phyloP scores from a whole-genome alignment of 2,888 invertebrate genomes.

The Xylophagus ater region DNA sequence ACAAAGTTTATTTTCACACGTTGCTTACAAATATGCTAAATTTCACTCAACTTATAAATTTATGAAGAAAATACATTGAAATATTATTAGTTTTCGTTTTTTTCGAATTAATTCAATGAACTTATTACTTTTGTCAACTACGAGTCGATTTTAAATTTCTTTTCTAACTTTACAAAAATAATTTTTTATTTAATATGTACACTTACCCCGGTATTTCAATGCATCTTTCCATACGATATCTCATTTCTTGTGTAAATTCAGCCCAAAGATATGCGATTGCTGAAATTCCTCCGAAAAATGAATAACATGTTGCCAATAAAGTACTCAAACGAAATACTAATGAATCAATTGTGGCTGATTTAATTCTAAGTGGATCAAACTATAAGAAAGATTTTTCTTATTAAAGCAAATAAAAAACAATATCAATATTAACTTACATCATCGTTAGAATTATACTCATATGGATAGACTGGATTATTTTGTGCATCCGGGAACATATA shows the following conservation, averaged over 20 bases:
- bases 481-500: slow-evolving; percentile 85
- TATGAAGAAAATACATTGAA: no score
- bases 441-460: slow-evolving; percentile 41
- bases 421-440: slow-evolving; percentile 35
- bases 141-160: no score
- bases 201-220: slow-evolving; percentile 76
- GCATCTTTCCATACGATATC: slow-evolving; percentile 79
- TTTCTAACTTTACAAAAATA: no score
- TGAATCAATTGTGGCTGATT: slow-evolving; percentile 69
- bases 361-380: slow-evolving; percentile 45
- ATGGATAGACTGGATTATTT: slow-evolving; percentile 46
- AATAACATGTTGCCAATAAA: slow-evolving; percentile 58
- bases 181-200: no score
- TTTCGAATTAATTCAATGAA: no score
- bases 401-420: not conserved
- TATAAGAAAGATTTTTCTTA: slow-evolving; percentile 28
- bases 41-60: no score
- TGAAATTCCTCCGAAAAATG: slow-evolving; percentile 60
- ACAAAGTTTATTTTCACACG: no score
- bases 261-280: slow-evolving; percentile 87
- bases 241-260: slow-evolving; percentile 81
- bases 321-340: slow-evolving; percentile 73
- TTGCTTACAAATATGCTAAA: no score
- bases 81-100: no score
- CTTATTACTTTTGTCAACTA: no score